Evolutionary conservation across 2,888 invertebrate genomes (phyloP).

Genomic region (Sphinx pinastri): DNA sequence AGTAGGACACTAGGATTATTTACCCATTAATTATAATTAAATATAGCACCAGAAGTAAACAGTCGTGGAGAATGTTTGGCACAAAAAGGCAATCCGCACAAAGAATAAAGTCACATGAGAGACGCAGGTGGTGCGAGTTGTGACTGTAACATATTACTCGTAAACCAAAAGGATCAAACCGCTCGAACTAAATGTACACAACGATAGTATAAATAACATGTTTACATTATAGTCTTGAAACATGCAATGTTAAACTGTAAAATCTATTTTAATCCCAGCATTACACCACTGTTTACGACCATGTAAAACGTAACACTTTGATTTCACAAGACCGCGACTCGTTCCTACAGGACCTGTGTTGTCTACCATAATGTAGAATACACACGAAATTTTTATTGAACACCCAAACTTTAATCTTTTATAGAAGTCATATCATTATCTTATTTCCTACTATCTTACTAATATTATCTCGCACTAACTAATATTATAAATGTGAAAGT

Average conservation of each 20-base stretch:
- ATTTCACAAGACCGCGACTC: constrained; percentile 49
- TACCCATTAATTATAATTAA: too few species aligned
- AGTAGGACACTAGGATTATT: too few species aligned
- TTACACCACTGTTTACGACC: constrained; percentile 50
- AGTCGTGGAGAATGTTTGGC: neutral
- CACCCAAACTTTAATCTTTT: too few species aligned
- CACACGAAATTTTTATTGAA: too few species aligned
- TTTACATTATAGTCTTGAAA: constrained; percentile 46
- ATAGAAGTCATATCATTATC: too few species aligned
- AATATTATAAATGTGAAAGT: too few species aligned
- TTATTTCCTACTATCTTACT: too few species aligned
- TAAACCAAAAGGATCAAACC: constrained; percentile 41
- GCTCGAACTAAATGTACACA: constrained; percentile 41
- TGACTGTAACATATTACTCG: constrained; percentile 27
- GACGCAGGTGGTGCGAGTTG: constrained; percentile 16
- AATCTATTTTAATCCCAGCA: constrained; percentile 54
- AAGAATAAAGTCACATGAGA: neutral
- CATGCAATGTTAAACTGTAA: constrained; percentile 50
- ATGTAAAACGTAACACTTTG: constrained; percentile 47
- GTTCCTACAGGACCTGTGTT: constrained; percentile 26
- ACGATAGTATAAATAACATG: constrained; percentile 43
- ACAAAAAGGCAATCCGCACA: neutral
- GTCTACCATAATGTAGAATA: too few species aligned
- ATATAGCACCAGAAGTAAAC: too few species aligned
- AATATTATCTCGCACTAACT: too few species aligned